Conservation (phyloP, 2,113 vertebrate genomes). For the Bufo bufo region DNA sequence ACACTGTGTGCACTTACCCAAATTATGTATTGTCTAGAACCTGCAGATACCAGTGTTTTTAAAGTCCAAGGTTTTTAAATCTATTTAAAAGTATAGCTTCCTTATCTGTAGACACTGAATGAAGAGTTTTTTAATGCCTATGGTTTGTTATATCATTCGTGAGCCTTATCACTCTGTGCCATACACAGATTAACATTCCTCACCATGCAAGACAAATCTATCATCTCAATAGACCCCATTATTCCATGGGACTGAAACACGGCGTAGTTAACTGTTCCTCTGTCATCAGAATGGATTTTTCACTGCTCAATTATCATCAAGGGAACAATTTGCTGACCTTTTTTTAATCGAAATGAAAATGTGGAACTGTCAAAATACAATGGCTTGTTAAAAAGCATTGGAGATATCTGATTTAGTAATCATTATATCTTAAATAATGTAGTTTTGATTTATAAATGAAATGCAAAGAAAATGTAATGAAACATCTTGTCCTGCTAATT, state of each 20-base stretch:
- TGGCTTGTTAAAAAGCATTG: slow-evolving; percentile 46
- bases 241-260: slow-evolving; percentile 56
- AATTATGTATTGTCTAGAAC: neutral
- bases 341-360: slow-evolving; percentile 64
- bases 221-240: slow-evolving; percentile 60
- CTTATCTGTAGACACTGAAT: neutral
- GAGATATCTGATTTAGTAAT: slow-evolving; percentile 59
- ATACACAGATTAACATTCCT: slow-evolving; percentile 56
- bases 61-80: neutral
- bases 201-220: slow-evolving; percentile 61
- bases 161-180: slow-evolving; percentile 56
- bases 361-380: slow-evolving; percentile 61
- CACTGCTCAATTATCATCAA: slow-evolving; percentile 58
- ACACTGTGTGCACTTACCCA: neutral
- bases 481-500: slow-evolving; percentile 49
- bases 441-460: slow-evolving; percentile 49
- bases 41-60: neutral
- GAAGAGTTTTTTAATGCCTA: slow-evolving; percentile 52
- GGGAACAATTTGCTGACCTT: slow-evolving; percentile 61
- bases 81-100: neutral
- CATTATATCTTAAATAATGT: slow-evolving; percentile 61
- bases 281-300: slow-evolving; percentile 63
- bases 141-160: slow-evolving; percentile 11
- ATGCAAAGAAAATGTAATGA: slow-evolving; percentile 48
- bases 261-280: slow-evolving; percentile 56